Base-by-base conservation (phyloP, 92 coral and sea anemone species). In the Zoanthus sansibaricus region DNA sequence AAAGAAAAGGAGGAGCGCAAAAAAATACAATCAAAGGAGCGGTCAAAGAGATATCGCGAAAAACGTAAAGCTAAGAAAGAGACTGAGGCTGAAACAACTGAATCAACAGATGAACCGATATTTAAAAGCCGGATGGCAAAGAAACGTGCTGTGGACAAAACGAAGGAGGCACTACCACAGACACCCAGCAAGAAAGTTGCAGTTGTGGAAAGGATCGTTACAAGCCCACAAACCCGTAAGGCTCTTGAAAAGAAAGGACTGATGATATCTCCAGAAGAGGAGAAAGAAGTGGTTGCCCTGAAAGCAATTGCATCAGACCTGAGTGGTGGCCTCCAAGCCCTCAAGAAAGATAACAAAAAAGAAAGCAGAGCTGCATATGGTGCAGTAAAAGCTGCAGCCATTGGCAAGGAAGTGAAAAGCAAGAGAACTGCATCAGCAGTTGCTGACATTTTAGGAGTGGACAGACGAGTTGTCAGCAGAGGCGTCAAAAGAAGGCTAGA, bases 91-190 rank as follows among this genome's bases (percentile, higher is more conserved):
- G 46, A 37, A 75, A 55, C 88, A 20, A 80, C 55, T 75, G 51
- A 21, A 73, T 48, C 82, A 25, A 55, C 75, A 37, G 86, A 82
- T 75, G 59, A 13, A 78, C 44, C 79, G 12, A 83, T 67, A 37
- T 82, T 83, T 30, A 82, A 88, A 82, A 82, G 84, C 72, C 77
- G 88, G 71, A 88, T 75, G 88, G 87, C 88, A 75, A 88, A 82
- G 51, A 83, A 83, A 79, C 56, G 85, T 25, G 86, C 90, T 20
- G 77, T 78, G 51, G 90, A 87, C 84, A 87, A 87, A 78, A 78
- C 71, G 5, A 77, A 18, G 49, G 20, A 56, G 70, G 83, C 83
- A 12, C 71, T 78, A 32, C 83, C 83, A 32, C 30, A n/a, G n/a
- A 78, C 72, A 21, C 86, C 72, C 69, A 61, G 69, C 30, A 51